These are phyloP conservation scores for Gymnoscopelus braueri DNA, from an alignment of 2,797 vertebrate genomes.

Conservation along the genomic window DNA sequence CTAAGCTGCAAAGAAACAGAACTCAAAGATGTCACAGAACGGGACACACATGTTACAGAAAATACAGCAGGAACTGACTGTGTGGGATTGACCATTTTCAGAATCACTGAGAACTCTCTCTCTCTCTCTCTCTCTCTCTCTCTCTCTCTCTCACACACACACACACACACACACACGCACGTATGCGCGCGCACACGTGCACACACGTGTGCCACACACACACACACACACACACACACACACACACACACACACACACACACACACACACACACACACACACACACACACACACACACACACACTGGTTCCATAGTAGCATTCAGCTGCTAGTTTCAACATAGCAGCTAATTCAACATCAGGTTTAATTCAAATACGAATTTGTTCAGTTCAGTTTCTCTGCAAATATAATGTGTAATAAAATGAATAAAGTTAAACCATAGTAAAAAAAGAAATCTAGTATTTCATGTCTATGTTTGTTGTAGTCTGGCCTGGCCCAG, in stretches of 20 bases:
- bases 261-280: no score
- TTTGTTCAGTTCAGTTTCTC: background rate
- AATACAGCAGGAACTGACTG: background rate
- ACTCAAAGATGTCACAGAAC: constrained; percentile 12
- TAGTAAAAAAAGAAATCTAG: constrained; percentile 30
- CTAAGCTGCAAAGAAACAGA: constrained; percentile 48
- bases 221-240: no score
- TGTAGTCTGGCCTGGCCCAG: constrained; percentile 33
- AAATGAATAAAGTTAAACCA: no score
- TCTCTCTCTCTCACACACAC: no score
- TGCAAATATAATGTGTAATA: background rate
- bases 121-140: no score
- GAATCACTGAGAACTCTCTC: background rate
- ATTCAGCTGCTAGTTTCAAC: background rate
- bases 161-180: no score
- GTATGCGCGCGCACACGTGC: no score
- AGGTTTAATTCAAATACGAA: background rate
- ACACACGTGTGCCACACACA: no score
- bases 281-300: no score
- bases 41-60: background rate
- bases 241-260: no score
- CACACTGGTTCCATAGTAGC: background rate
- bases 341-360: background rate
- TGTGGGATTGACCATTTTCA: background rate
- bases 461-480: constrained; percentile 48